These are phyloP conservation scores for Thryonomys swinderianus DNA, from an alignment of 2,113 vertebrate genomes.

Conservation along the genomic window DNA sequence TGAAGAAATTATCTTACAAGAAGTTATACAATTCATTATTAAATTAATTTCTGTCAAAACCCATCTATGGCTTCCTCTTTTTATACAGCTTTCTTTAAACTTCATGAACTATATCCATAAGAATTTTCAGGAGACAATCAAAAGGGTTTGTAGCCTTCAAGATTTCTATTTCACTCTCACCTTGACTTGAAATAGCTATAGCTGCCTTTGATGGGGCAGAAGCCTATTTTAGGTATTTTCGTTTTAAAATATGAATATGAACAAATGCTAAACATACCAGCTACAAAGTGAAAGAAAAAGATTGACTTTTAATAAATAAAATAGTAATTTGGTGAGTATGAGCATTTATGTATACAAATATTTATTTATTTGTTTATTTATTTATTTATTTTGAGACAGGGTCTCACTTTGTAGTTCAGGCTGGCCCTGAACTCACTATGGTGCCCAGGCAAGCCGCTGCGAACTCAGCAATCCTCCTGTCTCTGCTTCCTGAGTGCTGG, in stretches of 20 bases:
- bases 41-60: background rate
- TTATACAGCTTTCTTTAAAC: background rate
- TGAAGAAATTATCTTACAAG: background rate
- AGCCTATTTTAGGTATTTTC: background rate
- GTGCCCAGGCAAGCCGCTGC: too few species aligned
- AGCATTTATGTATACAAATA: background rate
- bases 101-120: background rate
- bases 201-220: background rate
- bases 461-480: too few species aligned
- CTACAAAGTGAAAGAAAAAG: background rate
- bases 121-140: background rate
- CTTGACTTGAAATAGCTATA: background rate
- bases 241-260: constrained; percentile 18
- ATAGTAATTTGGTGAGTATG: background rate
- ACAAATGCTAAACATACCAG: background rate
- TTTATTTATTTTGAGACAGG: too few species aligned
- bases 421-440: too few species aligned
- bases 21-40: background rate
- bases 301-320: background rate
- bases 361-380: background rate
- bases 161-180: background rate
- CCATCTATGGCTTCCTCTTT: background rate
- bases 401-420: too few species aligned
- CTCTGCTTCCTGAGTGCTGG: too few species aligned
- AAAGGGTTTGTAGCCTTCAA: background rate